These are phyloP conservation scores for Connochaetes taurinus DNA, from an alignment of 2,113 vertebrate genomes.

Conservation along the genomic window DNA sequence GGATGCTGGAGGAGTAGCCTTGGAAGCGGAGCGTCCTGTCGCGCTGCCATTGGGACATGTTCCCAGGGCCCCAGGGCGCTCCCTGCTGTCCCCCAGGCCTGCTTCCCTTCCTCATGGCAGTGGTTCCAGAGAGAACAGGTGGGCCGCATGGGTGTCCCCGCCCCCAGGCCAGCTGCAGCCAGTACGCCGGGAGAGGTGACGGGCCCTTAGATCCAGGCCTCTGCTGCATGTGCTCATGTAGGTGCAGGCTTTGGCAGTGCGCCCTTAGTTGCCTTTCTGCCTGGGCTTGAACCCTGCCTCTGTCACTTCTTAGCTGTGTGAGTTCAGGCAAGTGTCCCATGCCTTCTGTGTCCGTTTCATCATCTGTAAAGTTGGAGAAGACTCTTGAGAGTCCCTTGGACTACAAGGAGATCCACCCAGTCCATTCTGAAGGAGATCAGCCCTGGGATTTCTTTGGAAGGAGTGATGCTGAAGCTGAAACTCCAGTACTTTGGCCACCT, in stretches of 20 bases:
- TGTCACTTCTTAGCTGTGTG: neutral
- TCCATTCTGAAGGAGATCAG: too few relatives aligned
- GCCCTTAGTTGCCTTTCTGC: neutral
- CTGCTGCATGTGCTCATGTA: accelerated
- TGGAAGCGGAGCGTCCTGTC: neutral
- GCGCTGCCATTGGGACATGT: accelerated
- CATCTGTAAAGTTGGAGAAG: neutral
- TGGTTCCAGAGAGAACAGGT: neutral
- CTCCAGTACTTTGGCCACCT: too few relatives aligned
- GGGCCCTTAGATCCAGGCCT: accelerated
- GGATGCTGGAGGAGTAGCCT: neutral
- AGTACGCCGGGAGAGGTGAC: neutral
- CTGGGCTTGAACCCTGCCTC: neutral
- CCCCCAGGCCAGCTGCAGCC: neutral
- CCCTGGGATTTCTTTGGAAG: too few relatives aligned
- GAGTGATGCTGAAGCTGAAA: too few relatives aligned
- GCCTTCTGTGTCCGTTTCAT: neutral
- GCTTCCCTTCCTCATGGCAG: neutral
- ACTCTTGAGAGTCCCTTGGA: too few relatives aligned
- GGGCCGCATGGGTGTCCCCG: accelerated
- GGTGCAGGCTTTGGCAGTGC: neutral
- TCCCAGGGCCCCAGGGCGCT: neutral
- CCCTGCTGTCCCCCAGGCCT: neutral
- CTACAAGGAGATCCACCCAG: too few relatives aligned
- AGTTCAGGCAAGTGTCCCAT: neutral